Base-by-base conservation (phyloP, 2,888 invertebrate species). In the Lissonota sp. region DNA sequence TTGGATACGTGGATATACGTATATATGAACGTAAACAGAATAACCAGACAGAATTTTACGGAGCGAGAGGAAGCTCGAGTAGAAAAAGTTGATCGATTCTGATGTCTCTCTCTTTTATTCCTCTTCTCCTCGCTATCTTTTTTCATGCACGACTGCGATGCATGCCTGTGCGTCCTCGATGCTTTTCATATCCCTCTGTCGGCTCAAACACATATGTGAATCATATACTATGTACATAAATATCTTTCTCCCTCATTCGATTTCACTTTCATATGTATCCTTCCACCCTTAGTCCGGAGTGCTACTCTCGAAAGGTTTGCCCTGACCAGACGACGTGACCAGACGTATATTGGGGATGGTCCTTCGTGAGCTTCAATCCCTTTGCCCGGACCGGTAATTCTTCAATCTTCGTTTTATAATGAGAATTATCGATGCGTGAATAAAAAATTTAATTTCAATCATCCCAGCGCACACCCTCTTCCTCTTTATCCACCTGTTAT, bases 391-490 rank as follows among this genome's bases (percentile, higher is more conserved):
- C 80, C 71, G 74, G 42, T 67, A 66, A 75, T 80, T 73, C 74
- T 80, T 77, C 76, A 82, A 79, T 76, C 76, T 62, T 67, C 79
- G 55, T 70, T 57, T 74, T 70, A 75, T 71, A 72, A 83, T 73
- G 82, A 57, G 84, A 84, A 80, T 81, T 84, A 80, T 49, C 84
- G 81, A 81, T 83, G 86, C 85, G 86, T 83, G 85, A 87, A 86
- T 86, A 79, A 85, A 84, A 85, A 86, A 85, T 85, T 84, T 80
- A 79, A 80, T 86, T 85, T 81, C 83, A 75, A 80, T 86, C 79
- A 67, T 53, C 62, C 70, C 67, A 55, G 8, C 63, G 46, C 67
- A 53, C 75, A 66, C 80, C 10, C 26, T 55, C 51, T 62, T 37
- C 46, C 60, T 55, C n/a, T 37, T 26, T 4, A 7, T 37, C 39